Evolutionary conservation across 2,797 vertebrate genomes (phyloP), one percentile per base, ranked within the genome.

Genomic region (Eutrigla gurnardus): DNA sequence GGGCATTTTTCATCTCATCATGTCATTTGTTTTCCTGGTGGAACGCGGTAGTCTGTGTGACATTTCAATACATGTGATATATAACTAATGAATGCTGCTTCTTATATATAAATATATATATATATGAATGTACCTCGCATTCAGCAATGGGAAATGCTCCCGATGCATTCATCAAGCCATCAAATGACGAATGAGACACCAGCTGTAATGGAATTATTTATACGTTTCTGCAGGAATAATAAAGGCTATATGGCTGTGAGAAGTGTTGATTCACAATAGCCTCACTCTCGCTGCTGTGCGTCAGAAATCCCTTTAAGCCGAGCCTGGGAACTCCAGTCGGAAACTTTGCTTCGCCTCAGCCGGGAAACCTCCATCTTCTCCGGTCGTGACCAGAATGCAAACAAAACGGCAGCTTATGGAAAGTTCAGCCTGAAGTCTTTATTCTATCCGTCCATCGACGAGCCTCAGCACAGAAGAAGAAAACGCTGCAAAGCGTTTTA

Each of bases 111-210:
- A 1, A 25, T 54, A 10, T 25, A 25, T 25, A 25, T 25, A 25
- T 54, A 10, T 54, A 60, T 59, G 67, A n/a, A 74, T 65, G 70
- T 18, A 8, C 59, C 54, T 52, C 7, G 7, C 50, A 68, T 62
- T 35, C 69, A 46, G 70, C 58, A 49, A 42, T 7, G 60, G 60
- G 61, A 77, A 79, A 65, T 45, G 35, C 65, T 77, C 72, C 1
- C 50, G 70, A 80, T 67, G 66, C 76, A 50, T 83, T 80, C 70
- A 65, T 80, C 73, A 72, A 77, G 58, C 47, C 76, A 67, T 83
- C 68, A 79, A 73, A 70, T 77, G 76, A 77, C 36, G 73, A 82
- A 81, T n/a, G 52, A 69, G 64, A 80, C 60, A 15, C 43, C 12
- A 4, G 3, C 54, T 59, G 49, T 42, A 5, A 45, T 58, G 53